Evolutionary conservation across 2,888 invertebrate species (phyloP), one percentile per base, ranked within the genome.

Genomic region (Folsomia candida): DNA sequence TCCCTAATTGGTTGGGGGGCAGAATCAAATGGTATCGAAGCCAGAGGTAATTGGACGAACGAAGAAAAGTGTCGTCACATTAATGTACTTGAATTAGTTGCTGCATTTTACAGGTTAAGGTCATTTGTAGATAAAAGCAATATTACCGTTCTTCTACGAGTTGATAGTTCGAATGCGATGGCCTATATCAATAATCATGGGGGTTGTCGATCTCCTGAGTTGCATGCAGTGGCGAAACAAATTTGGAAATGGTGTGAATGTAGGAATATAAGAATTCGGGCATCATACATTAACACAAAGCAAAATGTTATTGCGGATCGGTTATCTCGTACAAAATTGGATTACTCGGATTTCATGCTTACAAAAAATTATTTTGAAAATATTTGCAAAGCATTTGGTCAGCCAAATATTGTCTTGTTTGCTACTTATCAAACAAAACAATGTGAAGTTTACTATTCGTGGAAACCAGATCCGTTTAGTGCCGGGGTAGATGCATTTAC

Each of bases 171-270:
- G n/a, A n/a, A n/a, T n/a, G n/a, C 75, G 0, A 70, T 75, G 24
- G 26, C 70, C 2, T 75, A 72, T 57, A 66, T 75, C 25, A 72
- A 72, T 65, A 58, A 54, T 28, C 61, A 0, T 72, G n/a, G 75
- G 27, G 72, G 75, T 3, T 60, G 67, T 14, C 47, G 59, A n/a
- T 67, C 68, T n/a, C 3, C 6, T 0, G 6, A 25, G 1, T 57
- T 29, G 9, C 62, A 57, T 11, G 26, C 4, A 20, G 14, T 67
- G 11, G 69, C 75, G 0, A 59, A 54, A 18, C 11, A 37, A 11
- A 67, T 75, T 2, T 75, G 72, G 72, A 1, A 63, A 24, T 69
- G 20, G 20, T 70, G 69, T 29, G 68, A 68, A 24, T 14, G 24
- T 22, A 18, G 24, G 28, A 3, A 26, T 18, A 20, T 62, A 9